A percentile compares a stretch with the other conserved stretches of the same genome.
Evolutionary conservation across 2,888 invertebrate species (phyloP).

Genomic region (Acanthosepion esculentum): DNA sequence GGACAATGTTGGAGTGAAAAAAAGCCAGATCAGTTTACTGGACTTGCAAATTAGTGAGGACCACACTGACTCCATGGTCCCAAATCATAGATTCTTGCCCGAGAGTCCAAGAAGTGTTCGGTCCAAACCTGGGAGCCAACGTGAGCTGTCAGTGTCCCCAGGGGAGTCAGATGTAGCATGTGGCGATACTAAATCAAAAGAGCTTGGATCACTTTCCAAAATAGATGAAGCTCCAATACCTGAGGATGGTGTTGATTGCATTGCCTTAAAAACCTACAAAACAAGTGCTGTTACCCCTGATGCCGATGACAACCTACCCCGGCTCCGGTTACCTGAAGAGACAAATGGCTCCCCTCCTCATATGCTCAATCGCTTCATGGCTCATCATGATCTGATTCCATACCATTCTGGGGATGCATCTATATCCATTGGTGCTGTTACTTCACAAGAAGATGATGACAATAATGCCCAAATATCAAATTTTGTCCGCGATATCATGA

Average conservation of each 20-base stretch:
- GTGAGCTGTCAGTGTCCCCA: not conserved
- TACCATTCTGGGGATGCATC: not conserved
- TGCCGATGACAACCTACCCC: not conserved
- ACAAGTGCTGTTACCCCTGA: not conserved
- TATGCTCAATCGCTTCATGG: constrained; percentile 42
- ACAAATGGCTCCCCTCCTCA: not conserved
- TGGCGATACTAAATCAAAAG: not conserved
- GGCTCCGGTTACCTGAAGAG: not conserved
- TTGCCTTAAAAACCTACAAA: constrained; percentile 42
- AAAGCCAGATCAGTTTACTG: not conserved
- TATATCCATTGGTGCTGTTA: not conserved
- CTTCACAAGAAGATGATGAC: not conserved
- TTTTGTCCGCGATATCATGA: constrained; percentile 35
- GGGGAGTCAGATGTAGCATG: not conserved
- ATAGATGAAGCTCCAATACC: not conserved
- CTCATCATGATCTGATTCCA: not conserved
- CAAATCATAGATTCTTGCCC: not conserved
- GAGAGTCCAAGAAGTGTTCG: not conserved
- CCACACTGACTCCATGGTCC: not conserved
- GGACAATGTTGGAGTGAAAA: not conserved
- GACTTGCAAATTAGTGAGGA: not conserved
- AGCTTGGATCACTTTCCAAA: not conserved
- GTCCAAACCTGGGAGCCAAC: not conserved
- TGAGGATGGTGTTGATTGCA: not conserved
- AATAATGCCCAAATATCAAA: not conserved